Percentiles rank a stretch among this genome's conserved stretches.
Conservation (phyloP, 2,888 invertebrate species). For the Ennomos fuscantarius region DNA sequence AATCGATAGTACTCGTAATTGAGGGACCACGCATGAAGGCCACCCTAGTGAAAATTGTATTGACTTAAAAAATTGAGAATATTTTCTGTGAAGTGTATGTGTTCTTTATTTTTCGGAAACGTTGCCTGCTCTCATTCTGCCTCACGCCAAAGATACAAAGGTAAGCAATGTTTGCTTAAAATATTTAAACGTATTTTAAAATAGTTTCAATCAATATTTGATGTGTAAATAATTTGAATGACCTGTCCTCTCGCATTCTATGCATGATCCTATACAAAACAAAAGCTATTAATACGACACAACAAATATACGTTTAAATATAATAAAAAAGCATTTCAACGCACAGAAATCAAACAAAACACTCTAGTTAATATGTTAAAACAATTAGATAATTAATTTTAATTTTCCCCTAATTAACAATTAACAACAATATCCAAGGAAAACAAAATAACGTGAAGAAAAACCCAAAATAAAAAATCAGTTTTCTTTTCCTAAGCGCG, state of each 20-base stretch:
- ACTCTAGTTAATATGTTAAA: no score
- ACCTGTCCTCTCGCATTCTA: not conserved
- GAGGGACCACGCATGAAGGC: constrained; percentile 57
- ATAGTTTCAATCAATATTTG: constrained; percentile 33
- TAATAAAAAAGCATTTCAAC: no score
- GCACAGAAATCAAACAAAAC: no score
- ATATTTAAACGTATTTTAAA: constrained; percentile 34
- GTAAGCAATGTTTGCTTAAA: constrained; percentile 54
- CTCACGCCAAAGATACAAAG: constrained; percentile 77
- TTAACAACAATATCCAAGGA: no score
- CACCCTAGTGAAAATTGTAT: constrained; percentile 57
- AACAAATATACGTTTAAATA: no score
- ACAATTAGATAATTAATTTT: no score
- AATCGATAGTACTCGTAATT: constrained; percentile 67
- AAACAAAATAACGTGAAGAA: no score
- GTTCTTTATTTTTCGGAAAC: constrained; percentile 67
- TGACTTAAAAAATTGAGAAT: constrained; percentile 58
- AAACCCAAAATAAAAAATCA: no score
- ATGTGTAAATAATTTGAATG: constrained; percentile 8
- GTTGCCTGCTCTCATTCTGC: constrained; percentile 44
- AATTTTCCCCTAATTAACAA: no score
- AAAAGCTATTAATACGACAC: no score
- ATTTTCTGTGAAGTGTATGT: constrained; percentile 72
- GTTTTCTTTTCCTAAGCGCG: no score
- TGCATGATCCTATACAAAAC: no score